These are phyloP conservation scores for Merops nubicus DNA, from an alignment of 2,113 vertebrate genomes.

Conservation along the genomic window DNA sequence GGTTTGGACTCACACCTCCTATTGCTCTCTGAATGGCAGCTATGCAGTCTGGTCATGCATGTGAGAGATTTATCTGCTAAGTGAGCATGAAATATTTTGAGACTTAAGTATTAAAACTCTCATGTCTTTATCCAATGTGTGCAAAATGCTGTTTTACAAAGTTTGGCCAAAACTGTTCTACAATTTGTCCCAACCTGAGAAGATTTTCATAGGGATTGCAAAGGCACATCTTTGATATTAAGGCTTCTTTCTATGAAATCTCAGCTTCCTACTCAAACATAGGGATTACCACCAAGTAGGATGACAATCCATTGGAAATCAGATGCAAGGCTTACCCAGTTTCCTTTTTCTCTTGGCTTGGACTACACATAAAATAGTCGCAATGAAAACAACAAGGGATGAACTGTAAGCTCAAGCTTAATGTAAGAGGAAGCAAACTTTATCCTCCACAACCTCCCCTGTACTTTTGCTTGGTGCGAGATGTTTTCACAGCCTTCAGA, in stretches of 20 bases:
- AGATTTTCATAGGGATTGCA: not conserved
- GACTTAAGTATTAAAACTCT: not conserved
- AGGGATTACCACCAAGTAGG: not conserved
- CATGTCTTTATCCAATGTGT: not conserved
- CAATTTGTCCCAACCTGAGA: not conserved
- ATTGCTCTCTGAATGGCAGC: not conserved
- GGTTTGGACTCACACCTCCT: not conserved
- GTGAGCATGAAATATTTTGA: not conserved
- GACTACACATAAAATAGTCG: not conserved
- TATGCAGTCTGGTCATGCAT: not conserved
- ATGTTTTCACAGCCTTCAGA: slow-evolving; percentile 48
- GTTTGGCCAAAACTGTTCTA: too few relatives aligned
- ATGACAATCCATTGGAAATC: not conserved
- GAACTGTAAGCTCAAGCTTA: not conserved
- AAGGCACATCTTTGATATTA: not conserved
- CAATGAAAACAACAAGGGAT: not conserved
- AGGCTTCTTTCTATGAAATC: not conserved
- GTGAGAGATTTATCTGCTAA: not conserved
- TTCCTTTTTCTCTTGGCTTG: not conserved
- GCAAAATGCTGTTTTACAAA: not conserved
- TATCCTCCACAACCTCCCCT: not conserved
- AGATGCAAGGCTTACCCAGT: not conserved
- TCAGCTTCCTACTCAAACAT: not conserved
- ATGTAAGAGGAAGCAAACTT: not conserved
- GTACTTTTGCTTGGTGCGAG: not conserved